Percentiles rank a stretch among this genome's conserved stretches.
Conservation (phyloP, 2,888 invertebrate genomes). For the Colostygia pectinataria region DNA sequence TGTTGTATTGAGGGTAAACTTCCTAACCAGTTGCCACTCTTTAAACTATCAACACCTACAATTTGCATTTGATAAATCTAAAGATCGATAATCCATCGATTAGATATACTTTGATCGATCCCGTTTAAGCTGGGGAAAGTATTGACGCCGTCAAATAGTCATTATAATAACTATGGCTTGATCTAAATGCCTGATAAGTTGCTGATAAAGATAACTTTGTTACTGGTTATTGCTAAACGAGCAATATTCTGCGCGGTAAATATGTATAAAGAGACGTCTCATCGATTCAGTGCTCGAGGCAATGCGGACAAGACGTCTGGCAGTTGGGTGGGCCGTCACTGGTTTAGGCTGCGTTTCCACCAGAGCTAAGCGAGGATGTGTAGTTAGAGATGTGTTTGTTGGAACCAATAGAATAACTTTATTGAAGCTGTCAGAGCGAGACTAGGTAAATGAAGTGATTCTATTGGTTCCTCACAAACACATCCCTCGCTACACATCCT, state of each 20-base stretch:
- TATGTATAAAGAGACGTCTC: constrained; percentile 16
- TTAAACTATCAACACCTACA: constrained; percentile 7
- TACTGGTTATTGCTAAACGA: constrained; percentile 26
- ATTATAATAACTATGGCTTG: constrained; percentile 23
- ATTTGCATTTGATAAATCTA: constrained; percentile 24
- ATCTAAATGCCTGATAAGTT: constrained; percentile 25
- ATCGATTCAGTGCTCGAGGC: constrained; percentile 23
- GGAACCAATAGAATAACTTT: too few relatives aligned
- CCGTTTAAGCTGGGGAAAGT: constrained; percentile 26
- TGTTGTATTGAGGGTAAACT: too few relatives aligned
- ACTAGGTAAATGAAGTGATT: too few relatives aligned
- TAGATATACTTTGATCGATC: constrained; percentile 19
- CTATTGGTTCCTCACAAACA: too few relatives aligned
- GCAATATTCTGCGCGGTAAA: constrained; percentile 19
- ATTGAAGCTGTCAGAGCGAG: too few relatives aligned
- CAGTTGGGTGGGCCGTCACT: constrained; percentile 17
- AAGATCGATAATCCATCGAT: constrained; percentile 21
- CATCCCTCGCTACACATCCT: too few relatives aligned
- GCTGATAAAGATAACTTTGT: constrained; percentile 25
- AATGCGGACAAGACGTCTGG: constrained; percentile 15
- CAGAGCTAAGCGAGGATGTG: too few relatives aligned
- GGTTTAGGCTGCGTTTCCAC: constrained; percentile 10
- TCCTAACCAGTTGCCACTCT: not conserved
- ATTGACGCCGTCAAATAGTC: constrained; percentile 22
- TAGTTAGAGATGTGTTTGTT: too few relatives aligned